phyloP scores from a whole-genome alignment of 2,797 vertebrate species.

The Austrolebias charrua region DNA sequence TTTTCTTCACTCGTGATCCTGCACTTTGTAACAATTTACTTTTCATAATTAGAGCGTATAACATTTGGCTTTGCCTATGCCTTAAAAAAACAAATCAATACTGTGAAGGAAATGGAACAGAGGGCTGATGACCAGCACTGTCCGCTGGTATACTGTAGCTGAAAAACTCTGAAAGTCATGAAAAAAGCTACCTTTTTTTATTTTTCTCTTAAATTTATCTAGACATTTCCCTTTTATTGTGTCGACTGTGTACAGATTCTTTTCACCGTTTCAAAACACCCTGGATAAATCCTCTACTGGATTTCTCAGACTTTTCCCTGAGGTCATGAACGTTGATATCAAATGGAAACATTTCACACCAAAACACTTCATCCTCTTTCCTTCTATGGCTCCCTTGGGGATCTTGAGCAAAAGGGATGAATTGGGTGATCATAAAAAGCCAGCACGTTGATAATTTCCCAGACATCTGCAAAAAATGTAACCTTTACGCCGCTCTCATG shows the following conservation, averaged over 20 bases:
- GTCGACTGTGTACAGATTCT: slow-evolving; percentile 35
- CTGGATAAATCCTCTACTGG: slow-evolving; percentile 44
- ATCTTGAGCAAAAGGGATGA: slow-evolving; percentile 56
- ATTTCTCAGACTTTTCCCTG: slow-evolving; percentile 31
- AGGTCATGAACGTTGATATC: slow-evolving; percentile 52
- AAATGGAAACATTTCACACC: slow-evolving; percentile 62
- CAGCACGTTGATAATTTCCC: slow-evolving; percentile 80
- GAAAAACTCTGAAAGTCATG: background rate
- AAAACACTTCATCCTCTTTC: slow-evolving; percentile 56
- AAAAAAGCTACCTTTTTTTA: slow-evolving; percentile 26
- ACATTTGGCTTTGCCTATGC: slow-evolving; percentile 72
- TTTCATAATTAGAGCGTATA: slow-evolving; percentile 70
- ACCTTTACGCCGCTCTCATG: slow-evolving; percentile 88
- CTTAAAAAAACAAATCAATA: slow-evolving; percentile 68
- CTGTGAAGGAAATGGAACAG: slow-evolving; percentile 33
- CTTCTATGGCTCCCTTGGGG: slow-evolving; percentile 17
- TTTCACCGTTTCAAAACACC: slow-evolving; percentile 30
- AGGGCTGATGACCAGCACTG: slow-evolving; percentile 28
- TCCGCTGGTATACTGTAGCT: slow-evolving; percentile 3
- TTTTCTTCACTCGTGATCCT: slow-evolving; percentile 55
- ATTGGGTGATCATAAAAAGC: slow-evolving; percentile 60
- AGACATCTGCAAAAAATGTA: slow-evolving; percentile 86
- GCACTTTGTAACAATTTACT: slow-evolving; percentile 72
- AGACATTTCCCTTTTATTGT: slow-evolving; percentile 27
- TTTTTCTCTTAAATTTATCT: slow-evolving; percentile 14